Base-by-base conservation (phyloP, 2,797 vertebrate species). In the Spatula clypeata region DNA sequence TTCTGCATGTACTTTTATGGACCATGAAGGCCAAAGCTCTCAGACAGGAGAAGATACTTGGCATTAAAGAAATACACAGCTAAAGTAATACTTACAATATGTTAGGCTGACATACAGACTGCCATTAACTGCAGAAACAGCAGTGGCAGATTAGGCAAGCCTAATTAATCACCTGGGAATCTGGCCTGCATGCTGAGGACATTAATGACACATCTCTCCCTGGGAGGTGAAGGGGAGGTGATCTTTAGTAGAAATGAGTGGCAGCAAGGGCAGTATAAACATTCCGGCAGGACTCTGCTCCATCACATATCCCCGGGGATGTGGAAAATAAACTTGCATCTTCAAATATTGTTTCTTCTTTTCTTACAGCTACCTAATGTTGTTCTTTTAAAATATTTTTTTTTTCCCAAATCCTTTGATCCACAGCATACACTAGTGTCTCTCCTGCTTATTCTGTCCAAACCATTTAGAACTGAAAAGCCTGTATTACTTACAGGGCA, bases 111-210 rank as follows among this genome's bases (percentile, higher is more conserved):
- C 64, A 34, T 21, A 83, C 57, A 58, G 58, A n/a, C 62, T 66
- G 66, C 32, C 67, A 54, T 88, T 85, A 81, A 77, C 58, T 58
- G 69, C 69, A 72, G 64, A 83, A 89, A 80, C 38, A 89, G 73
- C 80, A 67, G 64, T 16, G 18, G 77, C 73, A 93, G 73, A 89
- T 83, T 76, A 86, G 58, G 77, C 60, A 89, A 79, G 64, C 62
- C 81, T 93, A 89, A 93, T 95, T 83, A 75, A 81, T 58, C 72
- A 93, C 86, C 67, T 92, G 77, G 72, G 81, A 82, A 91, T 47
- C 69, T 58, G 27, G 36, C 53, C 88, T 47, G 47, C 73, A 58
- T 16, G 34, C 67, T 69, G 67, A 72, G 47, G 79, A 34, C 70
- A 36, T 54, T 75, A 83, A 86, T 44, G 82, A 75, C 77, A 72